Percentiles rank a stretch among this genome's conserved stretches.
These are phyloP conservation scores for Drosophila pectinifera DNA, from an alignment of 1,140 invertebrate genomes.

Conservation along the genomic window DNA sequence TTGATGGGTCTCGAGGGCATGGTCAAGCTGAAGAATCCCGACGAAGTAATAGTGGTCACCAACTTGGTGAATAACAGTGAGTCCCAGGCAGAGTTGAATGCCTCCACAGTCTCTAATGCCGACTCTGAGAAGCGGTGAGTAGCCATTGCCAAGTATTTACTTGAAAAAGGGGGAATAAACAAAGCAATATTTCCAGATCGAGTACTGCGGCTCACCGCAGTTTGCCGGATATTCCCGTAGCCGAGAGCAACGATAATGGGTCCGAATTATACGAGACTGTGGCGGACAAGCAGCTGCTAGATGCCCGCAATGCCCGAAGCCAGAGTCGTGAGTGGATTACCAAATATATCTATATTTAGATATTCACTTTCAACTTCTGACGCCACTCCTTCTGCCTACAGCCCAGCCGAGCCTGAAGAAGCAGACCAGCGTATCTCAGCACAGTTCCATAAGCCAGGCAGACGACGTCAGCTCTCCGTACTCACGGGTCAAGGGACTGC, in stretches of 20 bases:
- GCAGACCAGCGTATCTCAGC: conserved; percentile 86
- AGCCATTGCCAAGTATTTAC: neutral
- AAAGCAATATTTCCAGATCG: conserved; percentile 49
- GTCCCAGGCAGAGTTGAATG: conserved; percentile 76
- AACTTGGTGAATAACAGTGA: conserved; percentile 68
- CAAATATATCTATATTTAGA: too few relatives aligned
- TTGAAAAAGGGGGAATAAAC: neutral
- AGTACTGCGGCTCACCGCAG: conserved; percentile 87
- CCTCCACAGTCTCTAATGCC: conserved; percentile 77
- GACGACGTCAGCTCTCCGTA: conserved; percentile 87
- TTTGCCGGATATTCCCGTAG: conserved; percentile 88
- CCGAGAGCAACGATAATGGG: conserved; percentile 86
- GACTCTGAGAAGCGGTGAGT: conserved; percentile 79
- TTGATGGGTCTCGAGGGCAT: conserved; percentile 86
- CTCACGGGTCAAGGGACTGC: conserved; percentile 86
- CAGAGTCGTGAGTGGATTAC: conserved; percentile 73
- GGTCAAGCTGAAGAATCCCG: conserved; percentile 86
- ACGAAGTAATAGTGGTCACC: conserved; percentile 86
- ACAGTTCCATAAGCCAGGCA: conserved; percentile 87
- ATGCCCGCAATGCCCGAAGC: conserved; percentile 68
- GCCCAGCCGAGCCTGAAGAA: conserved; percentile 79
- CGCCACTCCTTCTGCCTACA: conserved; percentile 20
- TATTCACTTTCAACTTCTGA: neutral
- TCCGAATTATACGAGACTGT: conserved; percentile 90
- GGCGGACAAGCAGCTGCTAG: conserved; percentile 86